Conservation (phyloP, 2,888 invertebrate genomes). For the Sepiola atlantica region DNA sequence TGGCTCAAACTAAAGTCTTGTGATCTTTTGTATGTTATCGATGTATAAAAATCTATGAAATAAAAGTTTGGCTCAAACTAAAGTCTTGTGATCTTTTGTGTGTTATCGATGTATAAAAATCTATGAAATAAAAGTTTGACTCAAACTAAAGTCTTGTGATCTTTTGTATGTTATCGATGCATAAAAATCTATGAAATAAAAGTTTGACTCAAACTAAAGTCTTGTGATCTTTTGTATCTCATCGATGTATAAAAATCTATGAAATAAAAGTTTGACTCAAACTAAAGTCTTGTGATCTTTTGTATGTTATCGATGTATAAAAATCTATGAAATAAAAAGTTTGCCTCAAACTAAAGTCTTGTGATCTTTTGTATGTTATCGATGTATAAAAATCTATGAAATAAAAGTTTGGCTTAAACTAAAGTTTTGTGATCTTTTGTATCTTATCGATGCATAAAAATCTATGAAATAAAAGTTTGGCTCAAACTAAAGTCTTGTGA, state of each 20-base stretch:
- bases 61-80: not conserved
- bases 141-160: not conserved
- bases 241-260: not conserved
- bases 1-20: not conserved
- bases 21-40: not conserved
- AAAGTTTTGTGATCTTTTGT: not conserved
- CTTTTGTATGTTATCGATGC: not conserved
- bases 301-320: not conserved
- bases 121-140: not conserved
- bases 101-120: not conserved
- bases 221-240: not conserved
- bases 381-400: not conserved
- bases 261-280: not conserved
- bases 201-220: not conserved
- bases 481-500: not conserved
- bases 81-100: not conserved
- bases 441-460: not conserved
- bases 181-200: not conserved
- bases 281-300: not conserved
- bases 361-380: not conserved
- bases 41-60: not conserved
- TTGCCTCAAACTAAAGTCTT: not conserved
- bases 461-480: not conserved
- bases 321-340: not conserved
- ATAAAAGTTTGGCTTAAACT: not conserved